These are phyloP conservation scores for Coracias cyanogaster DNA, from an alignment of 2,797 vertebrate species.

Conservation along the genomic window DNA sequence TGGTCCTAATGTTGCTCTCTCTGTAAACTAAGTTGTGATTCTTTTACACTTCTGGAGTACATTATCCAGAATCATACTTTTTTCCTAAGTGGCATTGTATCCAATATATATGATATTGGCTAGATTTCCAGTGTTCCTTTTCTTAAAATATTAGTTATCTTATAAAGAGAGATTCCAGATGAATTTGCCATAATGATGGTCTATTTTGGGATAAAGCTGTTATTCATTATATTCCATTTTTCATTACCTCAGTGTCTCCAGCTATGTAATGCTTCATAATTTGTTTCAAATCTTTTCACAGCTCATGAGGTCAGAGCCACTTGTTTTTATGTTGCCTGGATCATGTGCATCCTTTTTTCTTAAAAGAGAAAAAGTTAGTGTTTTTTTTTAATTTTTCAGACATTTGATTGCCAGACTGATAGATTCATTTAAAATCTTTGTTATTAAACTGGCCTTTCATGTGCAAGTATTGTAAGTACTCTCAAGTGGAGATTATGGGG, in stretches of 20 bases:
- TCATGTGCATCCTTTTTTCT: not conserved
- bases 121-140: not conserved
- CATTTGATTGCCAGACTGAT: not conserved
- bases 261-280: not conserved
- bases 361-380: not conserved
- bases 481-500: not conserved
- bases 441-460: constrained; percentile 1
- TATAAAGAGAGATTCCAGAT: not conserved
- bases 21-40: not conserved
- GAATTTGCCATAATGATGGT: not conserved
- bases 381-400: not conserved
- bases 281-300: not conserved
- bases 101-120: not conserved
- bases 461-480: not conserved
- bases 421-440: not conserved
- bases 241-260: not conserved
- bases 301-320: not conserved
- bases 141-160: not conserved
- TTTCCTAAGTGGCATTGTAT: not conserved
- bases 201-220: not conserved
- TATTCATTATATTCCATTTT: not conserved
- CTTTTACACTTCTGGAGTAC: not conserved
- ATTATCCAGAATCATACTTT: not conserved
- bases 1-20: not conserved
- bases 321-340: not conserved